Conservation (phyloP, 2,797 vertebrate genomes). For the Myotis pilosus region DNA sequence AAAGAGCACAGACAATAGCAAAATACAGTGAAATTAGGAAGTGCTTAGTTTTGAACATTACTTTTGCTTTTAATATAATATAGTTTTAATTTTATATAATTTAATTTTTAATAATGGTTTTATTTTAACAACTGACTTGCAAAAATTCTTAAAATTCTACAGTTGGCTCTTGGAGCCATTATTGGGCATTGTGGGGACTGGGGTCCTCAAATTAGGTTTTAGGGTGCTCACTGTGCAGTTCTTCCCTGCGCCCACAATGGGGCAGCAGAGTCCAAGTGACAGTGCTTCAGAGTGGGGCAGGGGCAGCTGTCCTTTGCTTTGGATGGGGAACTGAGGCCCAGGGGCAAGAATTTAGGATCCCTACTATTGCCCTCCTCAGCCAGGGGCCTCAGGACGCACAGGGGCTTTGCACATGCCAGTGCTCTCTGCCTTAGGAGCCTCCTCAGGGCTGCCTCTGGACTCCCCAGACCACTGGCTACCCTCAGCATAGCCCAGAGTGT, state of each 20-base stretch:
- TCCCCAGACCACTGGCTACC: background rate
- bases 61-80: conserved; percentile 14
- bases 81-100: background rate
- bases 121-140: background rate
- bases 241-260: background rate
- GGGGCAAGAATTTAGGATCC: background rate
- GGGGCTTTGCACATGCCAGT: background rate
- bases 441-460: background rate
- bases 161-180: background rate
- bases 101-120: background rate
- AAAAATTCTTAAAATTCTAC: background rate
- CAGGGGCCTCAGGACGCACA: background rate
- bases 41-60: background rate
- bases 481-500: background rate
- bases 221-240: background rate
- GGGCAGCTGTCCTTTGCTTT: background rate
- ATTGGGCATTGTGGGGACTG: background rate
- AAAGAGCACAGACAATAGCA: background rate
- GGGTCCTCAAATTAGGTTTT: background rate
- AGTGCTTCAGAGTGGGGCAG: background rate
- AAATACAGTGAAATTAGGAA: background rate
- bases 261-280: conserved; percentile 22
- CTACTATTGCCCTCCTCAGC: background rate
- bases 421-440: background rate
- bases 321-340: background rate